These are phyloP conservation scores for Malaclemys terrapin DNA, from an alignment of 2,113 vertebrate species.

Conservation along the genomic window DNA sequence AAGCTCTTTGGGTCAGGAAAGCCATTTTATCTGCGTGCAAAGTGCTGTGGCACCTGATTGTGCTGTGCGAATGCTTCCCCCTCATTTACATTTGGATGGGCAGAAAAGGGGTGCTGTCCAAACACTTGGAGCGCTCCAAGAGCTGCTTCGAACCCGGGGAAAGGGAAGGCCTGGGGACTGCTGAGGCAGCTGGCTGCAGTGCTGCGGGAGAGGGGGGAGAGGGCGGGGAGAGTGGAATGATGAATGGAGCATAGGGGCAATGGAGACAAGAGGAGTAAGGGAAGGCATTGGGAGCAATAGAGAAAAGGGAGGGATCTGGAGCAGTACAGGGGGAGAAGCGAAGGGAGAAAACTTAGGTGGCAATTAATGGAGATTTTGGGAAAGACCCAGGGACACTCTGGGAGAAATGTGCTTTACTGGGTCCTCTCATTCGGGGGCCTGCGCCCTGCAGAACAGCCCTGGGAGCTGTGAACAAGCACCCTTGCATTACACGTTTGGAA, in stretches of 20 bases:
- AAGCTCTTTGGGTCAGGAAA: neutral
- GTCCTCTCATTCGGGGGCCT: neutral
- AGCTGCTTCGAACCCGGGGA: neutral
- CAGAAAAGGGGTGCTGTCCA: neutral
- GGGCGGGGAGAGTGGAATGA: neutral
- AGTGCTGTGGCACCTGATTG: neutral
- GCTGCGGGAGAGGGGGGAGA: no score
- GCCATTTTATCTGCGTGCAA: rapidly evolving
- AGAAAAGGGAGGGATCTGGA: neutral
- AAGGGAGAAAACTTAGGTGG: neutral
- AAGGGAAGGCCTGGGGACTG: neutral
- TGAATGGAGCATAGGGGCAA: neutral
- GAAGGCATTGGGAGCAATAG: neutral
- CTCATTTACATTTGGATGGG: neutral
- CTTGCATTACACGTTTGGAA: neutral
- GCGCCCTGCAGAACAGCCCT: neutral
- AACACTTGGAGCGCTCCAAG: neutral
- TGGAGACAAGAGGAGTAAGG: neutral
- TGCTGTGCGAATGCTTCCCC: rapidly evolving
- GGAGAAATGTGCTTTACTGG: neutral
- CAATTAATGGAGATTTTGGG: neutral
- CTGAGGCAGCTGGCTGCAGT: neutral
- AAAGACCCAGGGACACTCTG: neutral
- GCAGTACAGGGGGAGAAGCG: neutral
- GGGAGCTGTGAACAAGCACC: neutral